These are phyloP conservation scores for Lymantria monacha DNA, from an alignment of 2,888 invertebrate genomes.

Conservation along the genomic window DNA sequence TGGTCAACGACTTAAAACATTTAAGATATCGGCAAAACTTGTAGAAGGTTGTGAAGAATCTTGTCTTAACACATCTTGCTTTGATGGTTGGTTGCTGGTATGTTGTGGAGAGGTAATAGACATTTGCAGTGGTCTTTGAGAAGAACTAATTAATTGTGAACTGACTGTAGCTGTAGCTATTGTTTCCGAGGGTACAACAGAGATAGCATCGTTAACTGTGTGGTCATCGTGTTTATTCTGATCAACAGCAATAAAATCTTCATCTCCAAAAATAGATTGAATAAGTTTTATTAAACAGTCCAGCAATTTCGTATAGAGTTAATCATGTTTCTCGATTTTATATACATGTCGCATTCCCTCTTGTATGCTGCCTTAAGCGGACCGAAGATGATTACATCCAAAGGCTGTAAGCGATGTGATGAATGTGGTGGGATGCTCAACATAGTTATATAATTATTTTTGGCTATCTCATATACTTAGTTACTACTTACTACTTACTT, in stretches of 20 bases:
- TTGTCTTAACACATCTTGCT: neutral
- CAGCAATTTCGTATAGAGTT: conserved; percentile 28
- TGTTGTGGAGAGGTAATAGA: no score
- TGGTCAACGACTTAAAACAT: conserved; percentile 11
- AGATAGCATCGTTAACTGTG: no score
- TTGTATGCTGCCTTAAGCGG: no score
- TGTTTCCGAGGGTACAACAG: no score
- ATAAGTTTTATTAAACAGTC: conserved; percentile 31
- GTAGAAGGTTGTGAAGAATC: conserved; percentile 1
- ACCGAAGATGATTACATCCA: conserved; percentile 10
- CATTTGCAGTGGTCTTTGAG: no score
- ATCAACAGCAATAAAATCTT: no score
- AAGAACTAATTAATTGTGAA: no score
- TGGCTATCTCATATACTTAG: conserved; percentile 25
- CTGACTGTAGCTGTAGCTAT: no score
- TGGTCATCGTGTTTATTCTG: no score
- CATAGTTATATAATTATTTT: conserved; percentile 27
- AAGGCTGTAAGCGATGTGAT: neutral
- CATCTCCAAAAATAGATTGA: conserved; percentile 12
- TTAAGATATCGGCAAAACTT: conserved; percentile 16
- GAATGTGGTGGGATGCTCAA: conserved; percentile 24
- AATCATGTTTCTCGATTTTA: conserved; percentile 26
- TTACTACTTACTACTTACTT: no score
- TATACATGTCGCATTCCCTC: conserved; percentile 28
- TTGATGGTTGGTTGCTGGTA: neutral